Base-by-base conservation (phyloP, 2,888 invertebrate species). In the Athetis lepigone region DNA sequence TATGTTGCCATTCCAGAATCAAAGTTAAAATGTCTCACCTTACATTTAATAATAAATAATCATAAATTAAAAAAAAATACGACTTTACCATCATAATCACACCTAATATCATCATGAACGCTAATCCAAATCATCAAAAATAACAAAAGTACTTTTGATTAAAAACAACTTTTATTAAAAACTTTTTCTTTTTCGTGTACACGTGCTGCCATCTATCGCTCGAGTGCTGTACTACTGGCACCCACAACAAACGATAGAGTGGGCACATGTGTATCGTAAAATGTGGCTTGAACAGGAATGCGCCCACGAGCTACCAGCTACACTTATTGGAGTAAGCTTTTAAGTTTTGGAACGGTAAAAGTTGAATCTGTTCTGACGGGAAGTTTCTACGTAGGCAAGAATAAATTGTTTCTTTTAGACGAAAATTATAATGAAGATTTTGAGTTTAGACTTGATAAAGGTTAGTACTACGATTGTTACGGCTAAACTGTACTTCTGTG, bases 151-250 rank as follows among this genome's bases (percentile, higher is more conserved):
- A n/a, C n/a, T n/a, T n/a, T n/a, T n/a, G 25, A 25, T 4, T 25
- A 25, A 25, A 25, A 4, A 25, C 6, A 25, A 25, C 6, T 4
- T 25, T 25, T 3, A 25, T 25, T 4, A 13, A 1, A n/a, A 42
- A 62, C 39, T 6, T 18, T 1, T 13, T 25, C 37, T 33, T 47
- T 19, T 60, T 64, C 4, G 25, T 18, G 47, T 21, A 80, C 81
- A 43, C 8, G 68, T 84, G 58, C 49, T 76, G 87, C 87, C 88
- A 87, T 87, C 88, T 88, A 57, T 73, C 58, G 11, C 18, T 42
- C 40, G 9, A 45, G 23, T 23, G 64, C 37, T 64, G 81, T 61
- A 88, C 67, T 64, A 77, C 81, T 54, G 81, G 72, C 77, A 79
- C 61, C 64, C 70, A 63, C 54, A 61, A 69, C 72, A 63, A 71